Evolutionary conservation across 2,113 vertebrate species (phyloP).

Genomic region (Phyllostomus hastatus): DNA sequence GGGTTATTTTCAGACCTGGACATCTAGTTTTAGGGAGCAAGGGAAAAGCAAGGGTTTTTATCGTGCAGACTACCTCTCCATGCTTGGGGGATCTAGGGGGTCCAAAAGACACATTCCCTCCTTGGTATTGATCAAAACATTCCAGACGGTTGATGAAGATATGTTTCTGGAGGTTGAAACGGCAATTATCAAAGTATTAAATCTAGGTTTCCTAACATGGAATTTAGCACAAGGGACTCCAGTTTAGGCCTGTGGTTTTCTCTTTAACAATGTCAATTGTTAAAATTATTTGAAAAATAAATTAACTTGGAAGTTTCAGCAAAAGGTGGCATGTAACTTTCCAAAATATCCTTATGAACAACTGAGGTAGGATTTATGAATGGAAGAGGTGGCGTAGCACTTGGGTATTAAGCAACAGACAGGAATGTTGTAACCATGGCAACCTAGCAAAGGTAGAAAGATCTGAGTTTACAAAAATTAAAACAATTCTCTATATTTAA

Average conservation of each 20-base stretch:
- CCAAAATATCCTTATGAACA: neutral
- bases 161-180: neutral
- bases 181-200: neutral
- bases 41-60: neutral
- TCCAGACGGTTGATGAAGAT: too few species aligned
- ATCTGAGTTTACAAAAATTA: neutral
- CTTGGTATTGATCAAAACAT: neutral
- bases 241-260: neutral
- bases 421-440: neutral
- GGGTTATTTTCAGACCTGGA: neutral
- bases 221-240: neutral
- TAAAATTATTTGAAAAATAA: neutral
- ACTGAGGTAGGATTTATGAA: neutral
- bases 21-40: neutral
- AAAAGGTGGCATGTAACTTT: neutral
- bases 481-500: neutral
- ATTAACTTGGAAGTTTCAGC: neutral
- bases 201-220: neutral
- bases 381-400: fast-evolving
- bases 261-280: neutral
- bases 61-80: neutral
- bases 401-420: neutral
- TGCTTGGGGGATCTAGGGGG: neutral
- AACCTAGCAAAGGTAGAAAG: neutral
- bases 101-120: neutral